These are phyloP conservation scores for Arothron firmamentum DNA, from an alignment of 2,113 vertebrate genomes.

Conservation along the genomic window DNA sequence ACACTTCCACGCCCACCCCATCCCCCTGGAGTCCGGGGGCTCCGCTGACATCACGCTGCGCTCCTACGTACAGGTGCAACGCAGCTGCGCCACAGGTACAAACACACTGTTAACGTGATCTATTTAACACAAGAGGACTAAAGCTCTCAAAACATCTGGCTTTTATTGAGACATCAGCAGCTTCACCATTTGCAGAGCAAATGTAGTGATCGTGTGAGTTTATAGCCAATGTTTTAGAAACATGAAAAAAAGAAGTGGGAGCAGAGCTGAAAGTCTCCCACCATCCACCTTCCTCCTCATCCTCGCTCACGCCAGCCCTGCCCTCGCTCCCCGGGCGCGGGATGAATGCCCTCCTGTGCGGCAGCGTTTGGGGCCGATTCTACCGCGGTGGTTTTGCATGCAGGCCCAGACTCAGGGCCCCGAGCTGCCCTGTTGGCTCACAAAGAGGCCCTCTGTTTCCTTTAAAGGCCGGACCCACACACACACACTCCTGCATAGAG, in stretches of 20 bases:
- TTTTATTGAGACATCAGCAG: too few relatives aligned
- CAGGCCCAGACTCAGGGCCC: conserved; percentile 53
- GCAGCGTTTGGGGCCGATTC: conserved; percentile 56
- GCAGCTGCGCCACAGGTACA: conserved; percentile 74
- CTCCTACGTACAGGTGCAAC: conserved; percentile 88
- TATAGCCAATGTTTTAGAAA: too few relatives aligned
- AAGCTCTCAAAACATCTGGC: too few relatives aligned
- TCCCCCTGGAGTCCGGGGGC: conserved; percentile 93
- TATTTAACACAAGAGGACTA: too few relatives aligned
- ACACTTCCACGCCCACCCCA: conserved; percentile 96
- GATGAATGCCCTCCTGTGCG: conserved; percentile 73
- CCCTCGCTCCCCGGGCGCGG: conserved; percentile 53
- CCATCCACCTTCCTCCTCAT: neutral
- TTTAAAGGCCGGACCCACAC: conserved; percentile 37
- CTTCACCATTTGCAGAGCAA: too few relatives aligned
- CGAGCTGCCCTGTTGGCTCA: conserved; percentile 64
- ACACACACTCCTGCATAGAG: conserved; percentile 41
- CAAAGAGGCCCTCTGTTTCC: conserved; percentile 67
- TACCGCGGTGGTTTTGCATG: conserved; percentile 61
- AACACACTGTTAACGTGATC: too few relatives aligned
- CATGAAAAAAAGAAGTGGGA: neutral
- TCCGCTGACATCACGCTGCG: conserved; percentile 92
- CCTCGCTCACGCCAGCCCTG: conserved; percentile 16
- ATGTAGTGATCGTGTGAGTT: too few relatives aligned
- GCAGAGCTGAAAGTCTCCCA: conserved; percentile 23